Conservation (phyloP, 2,797 vertebrate genomes). For the Rhadinocentrus ornatus region DNA sequence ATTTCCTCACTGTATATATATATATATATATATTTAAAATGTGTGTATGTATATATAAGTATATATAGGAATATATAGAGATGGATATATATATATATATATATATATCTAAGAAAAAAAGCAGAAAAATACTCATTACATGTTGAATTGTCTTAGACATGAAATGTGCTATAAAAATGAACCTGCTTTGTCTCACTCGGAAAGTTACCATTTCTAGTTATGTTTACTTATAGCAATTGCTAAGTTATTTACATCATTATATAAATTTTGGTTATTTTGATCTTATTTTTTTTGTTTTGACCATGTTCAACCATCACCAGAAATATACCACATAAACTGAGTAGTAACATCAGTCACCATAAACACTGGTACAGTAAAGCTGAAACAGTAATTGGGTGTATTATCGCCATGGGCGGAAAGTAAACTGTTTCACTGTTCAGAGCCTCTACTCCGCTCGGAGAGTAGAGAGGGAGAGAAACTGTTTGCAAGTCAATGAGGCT, state of each 20-base stretch:
- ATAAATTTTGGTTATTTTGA: not conserved
- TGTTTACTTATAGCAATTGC: not conserved
- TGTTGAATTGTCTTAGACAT: not conserved
- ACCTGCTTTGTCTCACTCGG: not conserved
- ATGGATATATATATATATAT: too few relatives aligned
- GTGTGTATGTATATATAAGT: too few relatives aligned
- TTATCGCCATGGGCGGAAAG: not conserved
- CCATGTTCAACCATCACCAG: not conserved
- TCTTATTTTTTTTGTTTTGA: not conserved
- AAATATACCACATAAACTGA: not conserved
- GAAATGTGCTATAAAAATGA: not conserved
- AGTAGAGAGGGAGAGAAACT: slow-evolving; percentile 13
- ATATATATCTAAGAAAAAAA: too few relatives aligned
- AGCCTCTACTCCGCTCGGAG: slow-evolving; percentile 3
- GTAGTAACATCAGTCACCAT: slow-evolving; percentile 2
- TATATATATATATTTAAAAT: too few relatives aligned
- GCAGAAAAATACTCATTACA: not conserved
- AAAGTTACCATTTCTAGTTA: not conserved
- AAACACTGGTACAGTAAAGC: slow-evolving; percentile 8
- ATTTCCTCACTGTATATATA: too few relatives aligned
- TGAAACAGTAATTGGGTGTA: slow-evolving; percentile 5
- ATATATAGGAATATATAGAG: too few relatives aligned
- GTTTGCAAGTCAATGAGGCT: slow-evolving; percentile 27
- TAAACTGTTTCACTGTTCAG: slow-evolving; percentile 3
- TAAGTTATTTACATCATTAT: not conserved